Evolutionary conservation across 2,113 vertebrate genomes (phyloP).

Genomic region (Albula glossodonta): DNA sequence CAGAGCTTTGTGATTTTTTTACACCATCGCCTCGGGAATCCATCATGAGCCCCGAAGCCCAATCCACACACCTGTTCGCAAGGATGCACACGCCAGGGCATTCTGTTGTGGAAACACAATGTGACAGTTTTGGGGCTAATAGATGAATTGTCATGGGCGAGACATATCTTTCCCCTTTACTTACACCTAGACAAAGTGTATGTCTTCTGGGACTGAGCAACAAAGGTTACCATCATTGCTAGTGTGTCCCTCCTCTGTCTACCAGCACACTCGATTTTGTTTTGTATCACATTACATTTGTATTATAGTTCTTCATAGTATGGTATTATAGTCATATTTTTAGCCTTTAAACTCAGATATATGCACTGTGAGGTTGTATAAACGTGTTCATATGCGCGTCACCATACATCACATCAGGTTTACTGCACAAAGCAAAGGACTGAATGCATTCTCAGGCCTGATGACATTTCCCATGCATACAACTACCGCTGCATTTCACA

Average conservation of each 20-base stretch:
- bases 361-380: background rate
- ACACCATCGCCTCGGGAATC: background rate
- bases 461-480: background rate
- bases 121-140: background rate
- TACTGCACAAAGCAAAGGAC: background rate
- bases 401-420: background rate
- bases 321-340: too few relatives aligned
- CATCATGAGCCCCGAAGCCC: background rate
- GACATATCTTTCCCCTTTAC: background rate
- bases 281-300: too few relatives aligned
- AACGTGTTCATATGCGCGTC: background rate
- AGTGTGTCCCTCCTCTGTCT: too few relatives aligned
- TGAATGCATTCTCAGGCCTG: background rate
- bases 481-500: background rate
- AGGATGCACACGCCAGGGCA: background rate
- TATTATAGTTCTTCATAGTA: too few relatives aligned
- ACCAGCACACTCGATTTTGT: too few relatives aligned
- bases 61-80: background rate
- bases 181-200: background rate
- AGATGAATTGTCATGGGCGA: background rate
- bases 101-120: background rate
- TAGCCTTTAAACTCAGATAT: too few relatives aligned
- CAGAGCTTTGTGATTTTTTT: background rate
- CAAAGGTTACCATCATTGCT: background rate
- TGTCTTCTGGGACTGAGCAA: background rate